A percentile compares a stretch with the other conserved stretches of the same genome.
Conservation (phyloP, 2,888 invertebrate genomes). For the Sabellastarte sp. region DNA sequence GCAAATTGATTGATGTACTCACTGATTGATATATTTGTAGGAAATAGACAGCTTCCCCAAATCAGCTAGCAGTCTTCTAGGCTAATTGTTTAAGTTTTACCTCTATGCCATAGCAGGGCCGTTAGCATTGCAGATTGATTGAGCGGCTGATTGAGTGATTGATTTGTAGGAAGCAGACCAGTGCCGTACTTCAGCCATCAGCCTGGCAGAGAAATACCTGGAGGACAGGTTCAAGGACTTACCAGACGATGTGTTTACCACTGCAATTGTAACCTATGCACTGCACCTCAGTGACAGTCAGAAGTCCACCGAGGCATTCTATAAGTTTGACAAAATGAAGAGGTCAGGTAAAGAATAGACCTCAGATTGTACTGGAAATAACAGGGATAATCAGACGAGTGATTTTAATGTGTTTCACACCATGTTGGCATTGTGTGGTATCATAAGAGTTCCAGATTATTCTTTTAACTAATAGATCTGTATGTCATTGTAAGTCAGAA, state of each 20-base stretch:
- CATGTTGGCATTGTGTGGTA: neutral
- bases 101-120: no score
- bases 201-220: conserved; percentile 65
- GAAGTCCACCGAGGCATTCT: conserved; percentile 19
- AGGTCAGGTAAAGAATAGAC: neutral
- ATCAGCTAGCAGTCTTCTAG: no score
- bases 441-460: neutral
- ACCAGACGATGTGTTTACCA: conserved; percentile 77
- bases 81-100: no score
- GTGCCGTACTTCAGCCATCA: conserved; percentile 9
- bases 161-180: conserved; percentile 22
- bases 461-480: no score
- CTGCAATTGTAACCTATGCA: conserved; percentile 85
- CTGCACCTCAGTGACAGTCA: conserved; percentile 67
- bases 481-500: no score
- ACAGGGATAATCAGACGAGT: neutral
- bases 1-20: no score
- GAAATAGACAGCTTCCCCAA: no score
- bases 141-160: no score
- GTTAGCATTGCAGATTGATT: no score
- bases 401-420: neutral
- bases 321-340: conserved; percentile 8
- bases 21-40: no score
- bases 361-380: conserved; percentile 8
- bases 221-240: conserved; percentile 66